A percentile compares a stretch with the other conserved stretches of the same genome.
Evolutionary conservation across 1,140 invertebrate genomes (phyloP).

Genomic region (Harlomillsia oculata): DNA sequence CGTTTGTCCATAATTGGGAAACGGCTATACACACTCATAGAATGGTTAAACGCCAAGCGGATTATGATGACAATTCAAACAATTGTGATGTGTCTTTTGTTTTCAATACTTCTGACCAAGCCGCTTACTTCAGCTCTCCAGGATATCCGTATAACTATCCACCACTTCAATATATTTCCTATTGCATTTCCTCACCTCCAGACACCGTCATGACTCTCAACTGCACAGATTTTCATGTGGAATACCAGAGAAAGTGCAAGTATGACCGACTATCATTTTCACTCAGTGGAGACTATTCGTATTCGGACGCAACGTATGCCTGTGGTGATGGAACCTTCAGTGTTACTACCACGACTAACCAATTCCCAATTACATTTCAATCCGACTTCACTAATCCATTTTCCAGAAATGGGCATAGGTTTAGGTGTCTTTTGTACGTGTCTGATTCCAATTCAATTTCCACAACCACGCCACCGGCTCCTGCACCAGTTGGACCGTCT

Average conservation of each 20-base stretch:
- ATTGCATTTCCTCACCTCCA: not conserved
- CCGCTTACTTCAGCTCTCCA: not conserved
- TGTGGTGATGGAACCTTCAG: not conserved
- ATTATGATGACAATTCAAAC: too few species aligned
- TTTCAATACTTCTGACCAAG: not conserved
- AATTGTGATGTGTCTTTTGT: too few species aligned
- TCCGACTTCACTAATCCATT: slow-evolving; percentile 1
- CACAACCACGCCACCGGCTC: not conserved
- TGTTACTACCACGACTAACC: not conserved
- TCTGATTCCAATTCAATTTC: not conserved
- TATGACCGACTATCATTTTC: slow-evolving; percentile 13
- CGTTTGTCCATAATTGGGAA: too few species aligned
- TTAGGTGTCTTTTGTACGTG: not conserved
- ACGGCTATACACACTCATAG: too few species aligned
- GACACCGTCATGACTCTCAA: slow-evolving; percentile 11
- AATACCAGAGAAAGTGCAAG: not conserved
- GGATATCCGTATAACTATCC: not conserved
- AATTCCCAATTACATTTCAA: slow-evolving; percentile 3
- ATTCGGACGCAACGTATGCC: not conserved
- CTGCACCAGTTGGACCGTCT: not conserved
- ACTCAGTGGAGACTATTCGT: not conserved
- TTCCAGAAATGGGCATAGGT: not conserved
- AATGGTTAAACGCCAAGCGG: too few species aligned
- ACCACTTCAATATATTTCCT: not conserved
- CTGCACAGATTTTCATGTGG: slow-evolving; percentile 17